Conservation (phyloP, 2,888 invertebrate species). For the Aphodius granarius region DNA sequence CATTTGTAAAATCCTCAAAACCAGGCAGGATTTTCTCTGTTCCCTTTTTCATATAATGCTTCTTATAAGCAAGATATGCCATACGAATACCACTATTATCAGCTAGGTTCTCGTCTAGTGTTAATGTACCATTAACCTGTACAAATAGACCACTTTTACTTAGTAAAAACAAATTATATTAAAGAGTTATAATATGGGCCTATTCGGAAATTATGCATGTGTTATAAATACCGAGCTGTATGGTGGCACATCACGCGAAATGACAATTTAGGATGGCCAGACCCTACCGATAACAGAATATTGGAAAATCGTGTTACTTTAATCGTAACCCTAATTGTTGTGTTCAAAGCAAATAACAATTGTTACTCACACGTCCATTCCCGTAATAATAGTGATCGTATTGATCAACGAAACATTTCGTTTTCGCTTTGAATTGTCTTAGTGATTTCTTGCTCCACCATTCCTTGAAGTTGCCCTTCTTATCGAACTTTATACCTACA, state of each 20-base stretch:
- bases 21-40: conserved; percentile 68
- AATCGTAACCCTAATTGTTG: neutral
- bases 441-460: neutral
- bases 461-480: neutral
- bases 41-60: conserved; percentile 58
- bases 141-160: no score
- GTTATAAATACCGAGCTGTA: neutral
- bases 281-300: neutral
- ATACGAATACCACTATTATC: conserved; percentile 80
- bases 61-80: conserved; percentile 55
- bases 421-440: neutral
- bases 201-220: no score
- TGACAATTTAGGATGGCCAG: neutral
- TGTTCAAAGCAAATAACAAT: neutral
- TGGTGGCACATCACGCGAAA: neutral
- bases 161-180: no score
- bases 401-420: neutral
- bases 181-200: no score
- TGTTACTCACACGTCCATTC: neutral
- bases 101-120: conserved; percentile 79
- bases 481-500: neutral
- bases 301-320: neutral
- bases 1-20: conserved; percentile 67
- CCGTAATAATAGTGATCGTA: neutral
- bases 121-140: conserved; percentile 58